Conservation (phyloP, 2,888 invertebrate genomes). For the Schizaphis graminum region DNA sequence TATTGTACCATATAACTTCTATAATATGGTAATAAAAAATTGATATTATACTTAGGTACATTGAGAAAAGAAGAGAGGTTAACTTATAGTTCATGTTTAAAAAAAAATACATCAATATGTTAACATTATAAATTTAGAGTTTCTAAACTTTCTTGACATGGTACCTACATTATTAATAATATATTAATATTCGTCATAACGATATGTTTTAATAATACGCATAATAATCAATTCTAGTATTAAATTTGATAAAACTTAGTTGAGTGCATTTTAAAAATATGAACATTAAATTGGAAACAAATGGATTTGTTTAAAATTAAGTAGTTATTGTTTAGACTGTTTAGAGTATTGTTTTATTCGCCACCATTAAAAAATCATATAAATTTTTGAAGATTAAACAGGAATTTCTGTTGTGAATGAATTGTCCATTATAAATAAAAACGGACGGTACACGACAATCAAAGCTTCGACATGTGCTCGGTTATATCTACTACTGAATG, state of each 20-base stretch:
- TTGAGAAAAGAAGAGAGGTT: not conserved
- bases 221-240: not conserved
- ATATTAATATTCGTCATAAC: not conserved
- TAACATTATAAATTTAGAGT: not conserved
- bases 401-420: not conserved
- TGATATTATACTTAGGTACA: not conserved
- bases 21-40: not conserved
- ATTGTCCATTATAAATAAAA: not conserved
- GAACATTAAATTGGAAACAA: not conserved
- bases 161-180: not conserved
- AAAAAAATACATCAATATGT: not conserved
- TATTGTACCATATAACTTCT: not conserved
- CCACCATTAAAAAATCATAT: not conserved
- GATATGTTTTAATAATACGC: not conserved
- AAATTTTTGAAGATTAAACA: not conserved
- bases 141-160: not conserved
- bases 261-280: not conserved
- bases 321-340: not conserved
- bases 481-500: not conserved
- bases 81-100: not conserved
- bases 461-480: not conserved
- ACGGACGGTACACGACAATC: not conserved
- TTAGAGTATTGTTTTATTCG: not conserved
- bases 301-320: not conserved
- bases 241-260: not conserved